Percentiles rank a stretch among this genome's conserved stretches.
phyloP scores from a whole-genome alignment of 2,113 vertebrate species.

The Xenopus laevis region DNA sequence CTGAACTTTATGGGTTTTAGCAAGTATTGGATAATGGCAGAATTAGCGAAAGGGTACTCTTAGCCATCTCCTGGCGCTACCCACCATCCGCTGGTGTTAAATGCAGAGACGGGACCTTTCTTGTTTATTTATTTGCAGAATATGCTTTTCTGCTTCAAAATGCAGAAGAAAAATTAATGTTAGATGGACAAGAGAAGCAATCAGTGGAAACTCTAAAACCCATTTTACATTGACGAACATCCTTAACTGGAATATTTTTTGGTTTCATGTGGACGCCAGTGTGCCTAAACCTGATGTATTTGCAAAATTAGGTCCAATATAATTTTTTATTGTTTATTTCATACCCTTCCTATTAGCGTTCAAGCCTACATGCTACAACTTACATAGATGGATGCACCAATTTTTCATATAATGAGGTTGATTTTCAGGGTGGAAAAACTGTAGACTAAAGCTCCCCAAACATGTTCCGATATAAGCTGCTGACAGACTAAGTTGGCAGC shows the following conservation, averaged over 20 bases:
- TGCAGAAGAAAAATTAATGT: not conserved
- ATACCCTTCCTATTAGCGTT: too few relatives aligned
- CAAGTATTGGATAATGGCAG: conserved; percentile 46
- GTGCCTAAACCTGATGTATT: too few relatives aligned
- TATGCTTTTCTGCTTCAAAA: not conserved
- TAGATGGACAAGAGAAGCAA: not conserved
- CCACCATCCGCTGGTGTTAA: not conserved
- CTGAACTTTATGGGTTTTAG: conserved; percentile 52
- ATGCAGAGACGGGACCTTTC: rapidly evolving
- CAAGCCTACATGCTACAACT: too few relatives aligned
- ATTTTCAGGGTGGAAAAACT: too few relatives aligned
- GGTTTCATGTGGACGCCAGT: not conserved
- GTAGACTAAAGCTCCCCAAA: too few relatives aligned
- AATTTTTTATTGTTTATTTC: too few relatives aligned
- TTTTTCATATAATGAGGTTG: too few relatives aligned
- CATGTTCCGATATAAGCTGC: too few relatives aligned
- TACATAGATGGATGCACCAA: too few relatives aligned
- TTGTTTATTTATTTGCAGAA: not conserved
- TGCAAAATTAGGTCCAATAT: too few relatives aligned
- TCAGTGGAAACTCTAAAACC: not conserved
- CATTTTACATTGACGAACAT: not conserved
- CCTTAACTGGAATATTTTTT: not conserved
- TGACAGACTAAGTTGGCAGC: too few relatives aligned
- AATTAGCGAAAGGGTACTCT: conserved; percentile 45
- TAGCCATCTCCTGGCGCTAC: not conserved